Evolutionary conservation across 2,797 vertebrate genomes (phyloP), one percentile per base, ranked within the genome.

Genomic region (Tragopan temminckii): DNA sequence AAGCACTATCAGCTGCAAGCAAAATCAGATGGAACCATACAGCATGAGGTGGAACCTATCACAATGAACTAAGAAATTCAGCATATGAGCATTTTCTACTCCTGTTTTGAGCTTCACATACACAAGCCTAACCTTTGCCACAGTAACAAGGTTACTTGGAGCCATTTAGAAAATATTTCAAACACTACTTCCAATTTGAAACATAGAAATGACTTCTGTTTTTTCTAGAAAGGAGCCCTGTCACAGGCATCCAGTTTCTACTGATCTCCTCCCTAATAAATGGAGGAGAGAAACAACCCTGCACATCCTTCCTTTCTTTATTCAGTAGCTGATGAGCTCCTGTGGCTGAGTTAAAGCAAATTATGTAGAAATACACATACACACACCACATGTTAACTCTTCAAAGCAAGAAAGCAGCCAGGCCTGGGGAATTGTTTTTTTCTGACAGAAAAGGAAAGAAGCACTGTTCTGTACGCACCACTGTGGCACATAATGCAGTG

Each of bases 401-500:
- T 78, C 27, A 71, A 91, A 85, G 29, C 12, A 89, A 76, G 74
- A 88, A 80, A 36, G 43, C 93, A 31, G 40, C 21, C 17, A 29
- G 61, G 69, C 74, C 83, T 88, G 70, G 8, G 3, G 12, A 93
- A 38, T 25, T 93, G 29, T 61, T 70, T 75, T 59, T 50, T 18
- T 53, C 19, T 58, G 18, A 14, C 4, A 20, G 3, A 55, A 57
- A 67, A 46, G 43, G 21, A n/a, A 45, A 67, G 69, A 27, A 61
- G 46, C 46, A 90, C 35, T 68, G 78, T 67, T 95, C 67, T 75
- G 67, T 70, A 52, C 66, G 62, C 77, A 95, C 83, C 57, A 58
- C 13, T 77, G 61, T 58, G 72, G 59, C 69, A 78, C 55, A 76
- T 96, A 97, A 97, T 84, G 36, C 21, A 68, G 64, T 85, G 59